Evolutionary conservation across 2,797 vertebrate species (phyloP).

Genomic region (Rhinogobio ventralis): DNA sequence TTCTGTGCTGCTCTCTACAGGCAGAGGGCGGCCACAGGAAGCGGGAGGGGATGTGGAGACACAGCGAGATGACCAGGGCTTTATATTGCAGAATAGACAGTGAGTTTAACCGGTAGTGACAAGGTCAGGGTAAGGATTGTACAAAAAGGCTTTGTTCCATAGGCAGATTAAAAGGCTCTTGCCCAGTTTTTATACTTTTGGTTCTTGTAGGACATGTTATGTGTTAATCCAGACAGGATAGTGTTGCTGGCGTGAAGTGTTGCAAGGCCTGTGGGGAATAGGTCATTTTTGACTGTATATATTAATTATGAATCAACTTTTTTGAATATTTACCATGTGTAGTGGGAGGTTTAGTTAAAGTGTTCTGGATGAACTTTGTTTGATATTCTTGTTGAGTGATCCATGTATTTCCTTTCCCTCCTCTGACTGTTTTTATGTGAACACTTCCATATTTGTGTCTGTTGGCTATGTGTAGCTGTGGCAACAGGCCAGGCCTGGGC

Average conservation of each 20-base stretch:
- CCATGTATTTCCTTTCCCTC: conserved; percentile 51
- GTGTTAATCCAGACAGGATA: conserved; percentile 88
- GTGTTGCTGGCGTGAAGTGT: conserved; percentile 70
- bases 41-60: conserved; percentile 62
- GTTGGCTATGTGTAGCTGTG: conserved; percentile 60
- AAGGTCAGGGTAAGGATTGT: conserved; percentile 91
- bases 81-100: conserved; percentile 86
- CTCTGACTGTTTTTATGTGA: conserved; percentile 53
- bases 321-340: neutral
- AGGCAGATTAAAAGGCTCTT: conserved; percentile 94
- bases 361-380: conserved; percentile 24
- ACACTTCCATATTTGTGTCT: conserved; percentile 56
- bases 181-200: conserved; percentile 94
- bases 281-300: neutral
- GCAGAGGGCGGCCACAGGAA: conserved; percentile 66
- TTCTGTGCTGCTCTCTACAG: conserved; percentile 77
- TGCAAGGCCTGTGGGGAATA: conserved; percentile 6
- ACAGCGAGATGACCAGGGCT: conserved; percentile 70
- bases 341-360: conserved; percentile 5
- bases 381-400: conserved; percentile 42
- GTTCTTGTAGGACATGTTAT: conserved; percentile 92
- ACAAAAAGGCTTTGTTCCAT: conserved; percentile 90
- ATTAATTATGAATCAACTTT: neutral
- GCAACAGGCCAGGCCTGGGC: conserved; percentile 62
- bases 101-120: conserved; percentile 94